Evolutionary conservation across 2,113 vertebrate species (phyloP).

Genomic region (Urocolius indicus): DNA sequence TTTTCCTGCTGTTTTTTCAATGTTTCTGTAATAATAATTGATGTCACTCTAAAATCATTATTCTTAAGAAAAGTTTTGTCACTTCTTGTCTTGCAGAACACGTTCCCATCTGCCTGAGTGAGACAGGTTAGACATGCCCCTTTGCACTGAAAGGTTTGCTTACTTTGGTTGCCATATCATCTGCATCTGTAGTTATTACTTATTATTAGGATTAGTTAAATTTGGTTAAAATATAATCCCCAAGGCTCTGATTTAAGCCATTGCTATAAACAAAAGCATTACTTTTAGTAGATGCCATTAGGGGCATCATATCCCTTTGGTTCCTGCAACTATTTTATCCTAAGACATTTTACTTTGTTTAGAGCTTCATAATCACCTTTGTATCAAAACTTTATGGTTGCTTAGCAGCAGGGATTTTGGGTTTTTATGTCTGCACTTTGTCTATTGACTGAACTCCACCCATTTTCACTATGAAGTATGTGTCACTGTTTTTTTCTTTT

Average conservation of each 20-base stretch:
- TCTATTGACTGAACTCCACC: conserved; percentile 11
- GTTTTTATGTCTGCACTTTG: conserved; percentile 15
- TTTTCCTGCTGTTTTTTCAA: background rate
- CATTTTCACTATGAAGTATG: background rate
- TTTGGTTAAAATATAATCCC: background rate
- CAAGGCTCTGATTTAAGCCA: background rate
- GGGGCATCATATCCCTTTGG: background rate
- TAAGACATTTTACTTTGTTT: background rate
- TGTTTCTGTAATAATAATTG: background rate
- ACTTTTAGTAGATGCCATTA: background rate
- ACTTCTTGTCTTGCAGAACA: background rate
- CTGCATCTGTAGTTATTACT: background rate
- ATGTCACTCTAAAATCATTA: background rate
- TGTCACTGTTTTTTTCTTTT: background rate
- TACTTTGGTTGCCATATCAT: background rate
- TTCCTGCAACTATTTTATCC: background rate
- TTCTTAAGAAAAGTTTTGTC: background rate
- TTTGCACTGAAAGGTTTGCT: background rate
- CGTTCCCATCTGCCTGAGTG: background rate
- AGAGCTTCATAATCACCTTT: background rate
- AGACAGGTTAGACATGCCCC: background rate
- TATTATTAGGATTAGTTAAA: background rate
- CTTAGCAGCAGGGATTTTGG: background rate
- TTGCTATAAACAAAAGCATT: background rate
- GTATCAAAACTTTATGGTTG: background rate